Conservation (phyloP, 2,113 vertebrate species). For the Pachycephala philippinensis region DNA sequence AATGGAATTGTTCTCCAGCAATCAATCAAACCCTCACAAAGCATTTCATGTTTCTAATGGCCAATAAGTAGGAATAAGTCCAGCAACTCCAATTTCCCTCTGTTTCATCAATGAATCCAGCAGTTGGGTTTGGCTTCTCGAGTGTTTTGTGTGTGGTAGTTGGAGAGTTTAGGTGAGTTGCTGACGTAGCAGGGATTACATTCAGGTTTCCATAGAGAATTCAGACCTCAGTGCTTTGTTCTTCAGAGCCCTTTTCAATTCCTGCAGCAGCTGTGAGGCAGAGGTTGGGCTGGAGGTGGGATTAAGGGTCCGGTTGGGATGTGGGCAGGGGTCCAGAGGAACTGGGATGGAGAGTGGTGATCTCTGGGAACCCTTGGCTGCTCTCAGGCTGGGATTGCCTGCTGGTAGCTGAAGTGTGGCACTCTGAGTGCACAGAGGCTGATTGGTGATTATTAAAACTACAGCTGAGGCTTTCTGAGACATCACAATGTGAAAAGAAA, state of each 20-base stretch:
- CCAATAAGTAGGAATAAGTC: neutral
- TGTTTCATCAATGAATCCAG: neutral
- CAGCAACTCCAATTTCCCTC: neutral
- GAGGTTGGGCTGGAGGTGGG: neutral
- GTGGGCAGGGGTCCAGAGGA: neutral
- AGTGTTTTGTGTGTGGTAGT: neutral
- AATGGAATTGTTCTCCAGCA: neutral
- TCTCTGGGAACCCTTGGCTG: neutral
- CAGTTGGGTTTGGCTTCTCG: neutral
- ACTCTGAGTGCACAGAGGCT: neutral
- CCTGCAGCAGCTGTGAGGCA: neutral
- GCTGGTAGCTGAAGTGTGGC: neutral
- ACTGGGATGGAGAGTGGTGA: neutral
- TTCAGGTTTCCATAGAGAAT: constrained; percentile 19
- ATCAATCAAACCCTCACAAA: constrained; percentile 25
- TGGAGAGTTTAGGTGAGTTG: neutral
- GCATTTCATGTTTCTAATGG: neutral
- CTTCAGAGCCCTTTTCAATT: neutral
- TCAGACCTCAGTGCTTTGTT: neutral
- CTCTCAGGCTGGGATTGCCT: neutral
- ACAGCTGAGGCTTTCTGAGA: neutral
- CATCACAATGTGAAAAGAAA: neutral
- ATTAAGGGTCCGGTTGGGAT: neutral
- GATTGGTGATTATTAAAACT: neutral
- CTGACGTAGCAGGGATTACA: neutral